phyloP scores from a whole-genome alignment of 2,888 invertebrate species.

The Patella caerulea region DNA sequence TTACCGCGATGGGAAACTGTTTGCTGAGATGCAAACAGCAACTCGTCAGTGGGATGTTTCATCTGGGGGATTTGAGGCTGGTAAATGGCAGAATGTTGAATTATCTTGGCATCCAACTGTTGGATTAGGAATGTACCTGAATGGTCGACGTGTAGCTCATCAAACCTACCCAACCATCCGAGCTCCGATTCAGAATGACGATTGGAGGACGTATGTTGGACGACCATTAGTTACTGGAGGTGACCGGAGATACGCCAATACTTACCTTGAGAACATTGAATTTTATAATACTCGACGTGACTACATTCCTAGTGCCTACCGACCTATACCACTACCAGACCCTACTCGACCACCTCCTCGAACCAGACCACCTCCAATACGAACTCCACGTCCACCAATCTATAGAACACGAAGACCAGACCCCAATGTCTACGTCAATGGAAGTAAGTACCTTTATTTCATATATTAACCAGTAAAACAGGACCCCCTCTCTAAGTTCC shows the following conservation, averaged over 20 bases:
- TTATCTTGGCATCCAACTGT: constrained; percentile 60
- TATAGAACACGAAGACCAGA: neutral
- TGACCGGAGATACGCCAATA: constrained; percentile 46
- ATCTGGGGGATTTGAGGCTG: constrained; percentile 46
- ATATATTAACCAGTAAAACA: no score
- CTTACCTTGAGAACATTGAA: constrained; percentile 57
- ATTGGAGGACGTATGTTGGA: constrained; percentile 56
- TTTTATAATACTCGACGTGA: constrained; percentile 57
- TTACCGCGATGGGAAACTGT: constrained; percentile 61
- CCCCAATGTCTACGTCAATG: neutral
- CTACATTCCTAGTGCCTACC: constrained; percentile 29
- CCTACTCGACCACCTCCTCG: constrained; percentile 9
- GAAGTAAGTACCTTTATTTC: neutral
- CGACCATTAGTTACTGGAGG: constrained; percentile 38
- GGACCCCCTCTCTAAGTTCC: no score
- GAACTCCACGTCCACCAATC: neutral
- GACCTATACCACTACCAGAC: neutral
- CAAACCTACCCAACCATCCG: constrained; percentile 40
- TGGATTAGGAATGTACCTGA: constrained; percentile 58
- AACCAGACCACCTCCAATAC: neutral
- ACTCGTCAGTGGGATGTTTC: constrained; percentile 59
- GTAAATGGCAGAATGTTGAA: constrained; percentile 60
- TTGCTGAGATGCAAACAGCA: constrained; percentile 58
- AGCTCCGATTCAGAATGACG: constrained; percentile 42
- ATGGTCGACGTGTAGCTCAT: constrained; percentile 52